Evolutionary conservation across 2,888 invertebrate genomes (phyloP).

Genomic region (Agrilus biguttatus): DNA sequence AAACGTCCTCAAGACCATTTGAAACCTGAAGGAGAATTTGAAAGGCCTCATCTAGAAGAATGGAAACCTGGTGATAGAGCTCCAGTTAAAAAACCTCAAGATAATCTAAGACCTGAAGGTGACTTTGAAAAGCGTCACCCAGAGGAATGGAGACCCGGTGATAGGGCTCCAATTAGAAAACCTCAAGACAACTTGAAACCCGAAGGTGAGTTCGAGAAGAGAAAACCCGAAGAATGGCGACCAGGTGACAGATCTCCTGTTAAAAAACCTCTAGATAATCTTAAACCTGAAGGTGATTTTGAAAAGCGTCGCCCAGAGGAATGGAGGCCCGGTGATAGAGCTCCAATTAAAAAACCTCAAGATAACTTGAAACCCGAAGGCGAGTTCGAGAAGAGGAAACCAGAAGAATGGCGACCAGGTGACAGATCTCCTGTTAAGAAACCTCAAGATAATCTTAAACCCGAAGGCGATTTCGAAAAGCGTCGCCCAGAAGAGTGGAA

Average conservation of each 20-base stretch:
- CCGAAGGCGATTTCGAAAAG: slow-evolving; percentile 30
- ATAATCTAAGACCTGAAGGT: slow-evolving; percentile 40
- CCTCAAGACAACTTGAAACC: slow-evolving; percentile 33
- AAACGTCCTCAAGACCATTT: slow-evolving; percentile 35
- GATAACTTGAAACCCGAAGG: slow-evolving; percentile 37
- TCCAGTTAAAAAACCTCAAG: slow-evolving; percentile 39
- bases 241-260: slow-evolving; percentile 29
- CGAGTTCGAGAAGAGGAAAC: slow-evolving; percentile 28
- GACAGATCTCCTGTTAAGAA: slow-evolving; percentile 29
- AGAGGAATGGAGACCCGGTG: slow-evolving; percentile 26
- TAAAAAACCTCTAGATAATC: slow-evolving; percentile 29
- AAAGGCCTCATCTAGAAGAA: slow-evolving; percentile 28
- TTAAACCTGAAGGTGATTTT: slow-evolving; percentile 42
- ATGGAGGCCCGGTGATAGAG: slow-evolving; percentile 31
- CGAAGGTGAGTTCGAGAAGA: slow-evolving; percentile 38
- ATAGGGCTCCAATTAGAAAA: slow-evolving; percentile 35
- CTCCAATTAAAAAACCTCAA: slow-evolving; percentile 26
- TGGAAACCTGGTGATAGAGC: slow-evolving; percentile 38
- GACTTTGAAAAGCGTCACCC: slow-evolving; percentile 21
- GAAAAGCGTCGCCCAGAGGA: slow-evolving; percentile 28
- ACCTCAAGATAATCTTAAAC: slow-evolving; percentile 33
- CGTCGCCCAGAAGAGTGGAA: slow-evolving; percentile 19
- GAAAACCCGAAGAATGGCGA: slow-evolving; percentile 29
- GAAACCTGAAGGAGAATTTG: slow-evolving; percentile 39
- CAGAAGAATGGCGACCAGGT: slow-evolving; percentile 27